These are phyloP conservation scores for Schizotus pectinicornis DNA, from an alignment of 2,888 invertebrate genomes.

Conservation along the genomic window DNA sequence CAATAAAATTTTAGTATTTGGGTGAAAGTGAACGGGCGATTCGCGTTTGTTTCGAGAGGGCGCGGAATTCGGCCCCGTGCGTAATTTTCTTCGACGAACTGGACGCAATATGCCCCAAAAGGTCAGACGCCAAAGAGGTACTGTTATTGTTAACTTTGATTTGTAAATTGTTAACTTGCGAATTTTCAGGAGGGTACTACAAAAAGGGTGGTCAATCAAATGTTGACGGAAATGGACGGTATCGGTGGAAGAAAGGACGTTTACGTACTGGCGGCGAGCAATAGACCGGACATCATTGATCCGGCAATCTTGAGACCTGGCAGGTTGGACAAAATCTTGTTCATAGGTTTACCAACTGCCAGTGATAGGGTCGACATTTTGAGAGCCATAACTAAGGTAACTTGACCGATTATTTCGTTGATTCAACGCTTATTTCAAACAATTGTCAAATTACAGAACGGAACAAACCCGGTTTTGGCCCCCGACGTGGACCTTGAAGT, in stretches of 20 bases:
- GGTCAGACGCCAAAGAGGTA: constrained; percentile 77
- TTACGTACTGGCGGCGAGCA: constrained; percentile 94
- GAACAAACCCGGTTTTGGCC: constrained; percentile 77
- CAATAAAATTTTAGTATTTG: constrained; percentile 87
- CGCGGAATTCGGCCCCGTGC: constrained; percentile 94
- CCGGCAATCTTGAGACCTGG: constrained; percentile 91
- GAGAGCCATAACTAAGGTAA: constrained; percentile 84
- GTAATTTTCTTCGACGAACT: constrained; percentile 99
- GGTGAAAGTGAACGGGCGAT: constrained; percentile 98
- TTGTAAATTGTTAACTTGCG: neutral
- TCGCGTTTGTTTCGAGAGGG: constrained; percentile 93
- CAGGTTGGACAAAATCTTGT: constrained; percentile 87
- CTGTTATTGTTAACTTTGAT: constrained; percentile 24
- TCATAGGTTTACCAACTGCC: constrained; percentile 84
- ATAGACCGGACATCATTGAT: constrained; percentile 96
- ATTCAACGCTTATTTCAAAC: neutral
- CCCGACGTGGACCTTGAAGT: constrained; percentile 77
- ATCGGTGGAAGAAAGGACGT: constrained; percentile 90
- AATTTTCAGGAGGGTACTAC: constrained; percentile 69
- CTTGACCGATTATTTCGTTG: neutral
- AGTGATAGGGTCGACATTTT: constrained; percentile 88
- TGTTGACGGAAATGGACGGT: constrained; percentile 99
- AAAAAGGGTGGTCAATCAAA: constrained; percentile 91
- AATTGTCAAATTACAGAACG: constrained; percentile 64
- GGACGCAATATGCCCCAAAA: constrained; percentile 91